Evolutionary conservation across 2,113 vertebrate genomes (phyloP), one percentile per base, ranked within the genome.

Genomic region (Eonycteris spelaea): DNA sequence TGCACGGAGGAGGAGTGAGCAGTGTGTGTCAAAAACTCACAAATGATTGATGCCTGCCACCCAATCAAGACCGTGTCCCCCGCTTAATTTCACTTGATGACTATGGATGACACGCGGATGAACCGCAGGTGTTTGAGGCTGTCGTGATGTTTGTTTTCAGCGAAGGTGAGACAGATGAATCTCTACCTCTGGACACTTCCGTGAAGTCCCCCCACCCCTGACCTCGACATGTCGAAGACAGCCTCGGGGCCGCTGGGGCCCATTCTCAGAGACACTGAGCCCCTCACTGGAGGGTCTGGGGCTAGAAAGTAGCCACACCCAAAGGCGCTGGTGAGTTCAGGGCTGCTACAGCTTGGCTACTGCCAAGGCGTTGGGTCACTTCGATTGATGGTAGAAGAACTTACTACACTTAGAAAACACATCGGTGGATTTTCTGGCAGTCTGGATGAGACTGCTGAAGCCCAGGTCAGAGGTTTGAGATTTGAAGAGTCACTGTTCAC

Each of bases 1-100:
- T 85, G 57, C 94, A 95, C 10, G 75, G 92, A 86, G 53, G 90
- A 95, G 67, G 75, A 97, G 97, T 91, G 82, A 51, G 92, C 38
- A 97, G 43, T 16, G 13, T 10, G 51, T 95, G 95, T 97, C 98
- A 97, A 84, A 95, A 91, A 94, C 14, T 28, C 65, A 82, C 92
- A 95, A 85, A 91, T 97, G 96, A 98, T 70, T 97, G 97, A 98
- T 68, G 61, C 8, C 43, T 96, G 94, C 89, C 94, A 65, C 53
- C 94, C 89, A 85, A 1, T 96, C 85, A 95, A 95, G 24, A 92
- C 59, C 30, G 71, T 87, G 55, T 96, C 86, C 83, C 86, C 90
- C 40, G 86, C 55, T 90, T 85, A 93, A 90, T 74, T 96, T 68
- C 38, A 65, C 82, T 63, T 92, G 95, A 96, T 82, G 83, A 97